Evolutionary conservation across 2,113 vertebrate species (phyloP).

Genomic region (Hippopotamus amphibius): DNA sequence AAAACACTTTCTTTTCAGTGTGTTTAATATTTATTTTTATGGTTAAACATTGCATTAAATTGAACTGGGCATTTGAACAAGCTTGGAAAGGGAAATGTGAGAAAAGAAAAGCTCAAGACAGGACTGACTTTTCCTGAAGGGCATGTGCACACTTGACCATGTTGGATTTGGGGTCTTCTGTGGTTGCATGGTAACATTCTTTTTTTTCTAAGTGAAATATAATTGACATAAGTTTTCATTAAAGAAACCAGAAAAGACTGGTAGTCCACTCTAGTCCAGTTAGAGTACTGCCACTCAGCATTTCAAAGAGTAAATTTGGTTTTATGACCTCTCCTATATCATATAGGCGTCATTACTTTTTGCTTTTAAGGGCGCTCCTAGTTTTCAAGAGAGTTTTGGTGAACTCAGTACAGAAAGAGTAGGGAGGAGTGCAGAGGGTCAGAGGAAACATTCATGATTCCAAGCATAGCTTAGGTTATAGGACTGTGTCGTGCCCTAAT

Average conservation of each 20-base stretch:
- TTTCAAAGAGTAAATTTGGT: background rate
- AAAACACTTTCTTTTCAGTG: conserved; percentile 53
- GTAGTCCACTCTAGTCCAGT: background rate
- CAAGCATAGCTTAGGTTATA: background rate
- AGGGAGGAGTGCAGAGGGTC: background rate
- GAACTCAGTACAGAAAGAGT: background rate
- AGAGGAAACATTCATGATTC: background rate
- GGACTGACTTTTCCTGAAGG: conserved; percentile 66
- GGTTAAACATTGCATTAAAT: conserved; percentile 61
- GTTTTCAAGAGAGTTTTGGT: background rate
- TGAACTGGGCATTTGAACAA: conserved; percentile 68
- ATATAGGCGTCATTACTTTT: background rate
- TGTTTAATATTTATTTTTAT: conserved; percentile 66
- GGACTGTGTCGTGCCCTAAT: background rate
- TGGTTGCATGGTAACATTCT: background rate
- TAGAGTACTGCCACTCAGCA: background rate
- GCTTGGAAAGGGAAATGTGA: conserved; percentile 60
- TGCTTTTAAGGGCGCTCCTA: background rate
- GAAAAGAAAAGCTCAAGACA: conserved; percentile 1
- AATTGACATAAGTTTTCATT: conserved; percentile 9
- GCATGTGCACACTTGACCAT: background rate
- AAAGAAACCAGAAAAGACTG: conserved; percentile 23
- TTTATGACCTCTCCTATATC: background rate
- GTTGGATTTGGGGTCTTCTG: conserved; percentile 67
- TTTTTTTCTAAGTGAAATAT: background rate